Percentiles rank a stretch among this genome's conserved stretches.
phyloP scores from a whole-genome alignment of 2,797 vertebrate species.

The Microcaecilia unicolor region DNA sequence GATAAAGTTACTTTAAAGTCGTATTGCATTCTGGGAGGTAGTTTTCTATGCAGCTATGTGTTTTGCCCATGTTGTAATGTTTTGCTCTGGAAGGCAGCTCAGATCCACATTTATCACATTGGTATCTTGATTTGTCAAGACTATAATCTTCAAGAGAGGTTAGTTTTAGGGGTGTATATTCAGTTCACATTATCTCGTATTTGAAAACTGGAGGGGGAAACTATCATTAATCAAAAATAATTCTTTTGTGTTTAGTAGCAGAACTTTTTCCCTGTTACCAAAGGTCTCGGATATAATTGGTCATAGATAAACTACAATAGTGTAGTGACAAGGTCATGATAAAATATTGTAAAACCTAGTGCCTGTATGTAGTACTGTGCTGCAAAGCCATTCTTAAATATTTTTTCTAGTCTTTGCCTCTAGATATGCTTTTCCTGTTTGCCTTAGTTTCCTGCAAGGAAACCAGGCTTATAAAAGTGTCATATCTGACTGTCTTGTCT shows the following conservation, averaged over 20 bases:
- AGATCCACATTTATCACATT: background rate
- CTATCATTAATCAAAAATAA: conserved; percentile 32
- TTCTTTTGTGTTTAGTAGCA: conserved; percentile 12
- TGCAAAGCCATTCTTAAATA: no score
- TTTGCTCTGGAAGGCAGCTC: conserved; percentile 2
- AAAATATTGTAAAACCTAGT: background rate
- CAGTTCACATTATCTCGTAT: conserved; percentile 5
- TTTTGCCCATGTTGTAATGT: no score
- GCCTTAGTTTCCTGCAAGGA: no score
- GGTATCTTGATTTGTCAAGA: conserved; percentile 17
- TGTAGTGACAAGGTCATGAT: conserved; percentile 9
- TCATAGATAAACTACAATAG: conserved; percentile 10
- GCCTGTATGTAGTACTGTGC: no score
- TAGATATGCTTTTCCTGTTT: no score
- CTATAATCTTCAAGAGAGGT: conserved; percentile 16
- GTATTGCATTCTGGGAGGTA: background rate
- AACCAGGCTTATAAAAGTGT: no score
- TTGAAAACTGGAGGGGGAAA: conserved; percentile 17
- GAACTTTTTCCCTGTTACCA: conserved; percentile 6
- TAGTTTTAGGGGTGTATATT: conserved; percentile 3
- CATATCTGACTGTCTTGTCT: no score
- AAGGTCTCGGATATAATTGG: conserved; percentile 5
- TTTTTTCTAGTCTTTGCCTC: no score
- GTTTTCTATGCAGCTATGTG: no score
- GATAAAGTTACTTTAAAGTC: background rate